phyloP scores from a whole-genome alignment of 1,140 invertebrate genomes.

The Nasonia longicornis region DNA sequence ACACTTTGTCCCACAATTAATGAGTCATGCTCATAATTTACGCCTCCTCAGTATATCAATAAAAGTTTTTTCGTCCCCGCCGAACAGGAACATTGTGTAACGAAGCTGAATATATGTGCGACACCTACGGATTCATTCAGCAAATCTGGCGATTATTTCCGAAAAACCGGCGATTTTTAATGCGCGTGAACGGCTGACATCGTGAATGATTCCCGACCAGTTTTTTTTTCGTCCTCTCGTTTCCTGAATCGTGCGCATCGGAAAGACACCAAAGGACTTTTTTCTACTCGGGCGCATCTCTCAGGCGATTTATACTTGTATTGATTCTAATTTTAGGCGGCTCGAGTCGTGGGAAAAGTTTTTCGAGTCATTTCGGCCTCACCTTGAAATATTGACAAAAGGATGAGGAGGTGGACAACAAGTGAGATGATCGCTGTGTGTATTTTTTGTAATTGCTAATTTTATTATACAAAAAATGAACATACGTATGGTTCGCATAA shows the following conservation, averaged over 20 bases:
- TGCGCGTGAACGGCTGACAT: neutral
- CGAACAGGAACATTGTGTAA: constrained; percentile 5
- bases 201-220: neutral
- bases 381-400: neutral
- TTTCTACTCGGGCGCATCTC: neutral
- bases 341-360: neutral
- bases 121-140: neutral
- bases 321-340: neutral
- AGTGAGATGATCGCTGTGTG: neutral
- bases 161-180: neutral
- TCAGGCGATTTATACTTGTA: neutral
- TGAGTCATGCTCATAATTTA: constrained; percentile 7
- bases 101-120: neutral
- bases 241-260: neutral
- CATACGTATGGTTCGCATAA: constrained; percentile 51
- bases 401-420: neutral
- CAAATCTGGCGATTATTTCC: neutral
- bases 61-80: neutral
- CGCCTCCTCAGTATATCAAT: neutral
- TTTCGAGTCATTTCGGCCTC: neutral
- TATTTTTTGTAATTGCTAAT: constrained; percentile 51
- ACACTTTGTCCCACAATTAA: constrained; percentile 1
- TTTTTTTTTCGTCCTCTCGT: neutral
- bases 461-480: constrained; percentile 59
- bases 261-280: too few species aligned